phyloP scores from a whole-genome alignment of 1,140 invertebrate species.

The Eciton burchellii region DNA sequence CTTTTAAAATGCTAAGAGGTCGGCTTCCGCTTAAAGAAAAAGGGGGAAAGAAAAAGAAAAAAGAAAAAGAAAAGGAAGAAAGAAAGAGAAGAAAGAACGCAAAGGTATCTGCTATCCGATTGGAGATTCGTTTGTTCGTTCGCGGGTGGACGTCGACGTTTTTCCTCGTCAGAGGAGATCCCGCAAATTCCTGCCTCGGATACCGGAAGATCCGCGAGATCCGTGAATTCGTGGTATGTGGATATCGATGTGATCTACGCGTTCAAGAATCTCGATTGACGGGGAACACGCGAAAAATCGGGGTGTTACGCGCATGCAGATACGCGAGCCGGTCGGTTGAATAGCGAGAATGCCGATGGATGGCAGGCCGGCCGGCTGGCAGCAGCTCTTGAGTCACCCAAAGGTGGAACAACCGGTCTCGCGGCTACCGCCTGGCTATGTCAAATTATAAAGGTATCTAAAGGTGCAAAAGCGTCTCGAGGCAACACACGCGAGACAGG shows the following conservation, averaged over 20 bases:
- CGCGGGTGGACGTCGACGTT: too few relatives aligned
- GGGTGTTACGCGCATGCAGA: conserved; percentile 33
- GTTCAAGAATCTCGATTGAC: conserved; percentile 17
- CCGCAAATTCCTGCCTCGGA: not conserved
- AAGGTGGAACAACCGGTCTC: conserved; percentile 74
- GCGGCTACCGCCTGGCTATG: conserved; percentile 59
- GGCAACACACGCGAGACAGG: conserved; percentile 49
- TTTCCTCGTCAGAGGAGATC: not conserved
- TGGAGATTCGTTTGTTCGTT: too few relatives aligned
- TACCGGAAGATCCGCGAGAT: conserved; percentile 13
- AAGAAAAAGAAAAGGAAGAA: not conserved
- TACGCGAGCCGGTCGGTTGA: conserved; percentile 41
- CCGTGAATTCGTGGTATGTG: not conserved
- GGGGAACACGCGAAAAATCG: conserved; percentile 25
- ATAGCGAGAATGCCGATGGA: conserved; percentile 61
- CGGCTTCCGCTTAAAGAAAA: not conserved
- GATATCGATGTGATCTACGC: not conserved
- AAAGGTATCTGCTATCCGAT: not conserved
- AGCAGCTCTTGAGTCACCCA: conserved; percentile 59
- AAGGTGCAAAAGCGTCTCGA: conserved; percentile 71
- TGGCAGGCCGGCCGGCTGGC: conserved; percentile 7
- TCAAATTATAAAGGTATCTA: conserved; percentile 70
- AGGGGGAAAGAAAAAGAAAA: too few relatives aligned
- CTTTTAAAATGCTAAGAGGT: too few relatives aligned
- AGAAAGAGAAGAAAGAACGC: too few relatives aligned